Evolutionary conservation across 2,797 vertebrate genomes (phyloP).

Genomic region (Squalus acanthias): DNA sequence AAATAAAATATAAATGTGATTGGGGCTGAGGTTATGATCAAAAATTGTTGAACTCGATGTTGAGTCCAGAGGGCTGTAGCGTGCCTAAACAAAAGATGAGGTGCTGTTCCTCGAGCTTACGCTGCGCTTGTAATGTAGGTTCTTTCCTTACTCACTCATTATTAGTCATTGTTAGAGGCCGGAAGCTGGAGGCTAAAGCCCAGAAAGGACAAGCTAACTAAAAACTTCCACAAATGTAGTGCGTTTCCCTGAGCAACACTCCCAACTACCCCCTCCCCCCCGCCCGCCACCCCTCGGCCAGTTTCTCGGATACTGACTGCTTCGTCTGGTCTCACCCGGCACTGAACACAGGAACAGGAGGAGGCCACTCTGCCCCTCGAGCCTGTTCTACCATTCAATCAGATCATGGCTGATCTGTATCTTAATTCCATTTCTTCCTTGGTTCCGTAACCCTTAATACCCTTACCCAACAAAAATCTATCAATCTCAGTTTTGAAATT

Average conservation of each 20-base stretch:
- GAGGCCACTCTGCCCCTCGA: background rate
- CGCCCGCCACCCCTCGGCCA: slow-evolving; percentile 41
- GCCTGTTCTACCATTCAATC: background rate
- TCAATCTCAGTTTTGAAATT: background rate
- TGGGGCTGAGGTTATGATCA: no score
- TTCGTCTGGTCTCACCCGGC: slow-evolving; percentile 42
- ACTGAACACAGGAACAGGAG: slow-evolving; percentile 17
- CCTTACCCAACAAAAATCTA: background rate
- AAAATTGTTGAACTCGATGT: no score
- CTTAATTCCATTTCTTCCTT: background rate
- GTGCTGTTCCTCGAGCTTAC: no score
- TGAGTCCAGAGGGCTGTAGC: no score
- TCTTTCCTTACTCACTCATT: background rate
- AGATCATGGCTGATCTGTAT: background rate
- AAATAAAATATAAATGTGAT: no score
- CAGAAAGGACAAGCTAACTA: background rate
- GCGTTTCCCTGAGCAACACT: slow-evolving; percentile 34
- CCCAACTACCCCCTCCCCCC: slow-evolving; percentile 27
- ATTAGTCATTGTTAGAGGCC: background rate
- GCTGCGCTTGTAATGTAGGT: no score
- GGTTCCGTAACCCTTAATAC: slow-evolving; percentile 42
- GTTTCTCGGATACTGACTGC: slow-evolving; percentile 43
- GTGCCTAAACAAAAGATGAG: no score
- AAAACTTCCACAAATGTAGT: slow-evolving; percentile 9
- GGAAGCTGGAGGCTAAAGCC: background rate